Conservation (phyloP, 2,797 vertebrate genomes). For the Schizothorax lantsangensis region DNA sequence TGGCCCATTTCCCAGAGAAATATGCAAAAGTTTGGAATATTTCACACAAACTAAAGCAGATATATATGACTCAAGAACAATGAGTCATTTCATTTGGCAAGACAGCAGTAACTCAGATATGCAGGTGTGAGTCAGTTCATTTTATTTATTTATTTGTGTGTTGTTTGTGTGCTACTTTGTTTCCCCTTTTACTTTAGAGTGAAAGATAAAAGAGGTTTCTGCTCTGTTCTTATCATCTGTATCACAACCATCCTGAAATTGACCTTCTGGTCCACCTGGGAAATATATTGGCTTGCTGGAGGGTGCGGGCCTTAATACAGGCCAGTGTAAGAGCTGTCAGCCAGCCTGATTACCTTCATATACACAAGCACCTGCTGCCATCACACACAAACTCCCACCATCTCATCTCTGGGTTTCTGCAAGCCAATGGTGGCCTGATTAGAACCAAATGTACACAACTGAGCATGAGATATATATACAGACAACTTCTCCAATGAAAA, state of each 20-base stretch:
- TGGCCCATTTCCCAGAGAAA: not conserved
- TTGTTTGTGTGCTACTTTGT: slow-evolving; percentile 22
- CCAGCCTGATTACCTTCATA: slow-evolving; percentile 72
- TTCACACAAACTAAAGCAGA: not conserved
- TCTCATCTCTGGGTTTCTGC: slow-evolving; percentile 14
- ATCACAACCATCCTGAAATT: slow-evolving; percentile 65
- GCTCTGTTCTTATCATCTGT: slow-evolving; percentile 61
- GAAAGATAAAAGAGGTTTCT: slow-evolving; percentile 52
- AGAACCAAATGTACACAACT: not conserved
- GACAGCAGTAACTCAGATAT: not conserved
- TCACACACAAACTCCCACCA: slow-evolving; percentile 26
- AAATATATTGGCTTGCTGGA: slow-evolving; percentile 74
- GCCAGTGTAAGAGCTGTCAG: slow-evolving; percentile 76
- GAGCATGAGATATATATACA: not conserved
- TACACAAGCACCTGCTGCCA: slow-evolving; percentile 73
- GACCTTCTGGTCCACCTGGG: slow-evolving; percentile 63
- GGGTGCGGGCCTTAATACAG: slow-evolving; percentile 70
- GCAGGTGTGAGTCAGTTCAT: not conserved
- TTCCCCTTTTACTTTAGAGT: slow-evolving; percentile 24
- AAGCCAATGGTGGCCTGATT: slow-evolving; percentile 26
- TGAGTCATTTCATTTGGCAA: slow-evolving; percentile 6
- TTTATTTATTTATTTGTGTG: slow-evolving; percentile 9
- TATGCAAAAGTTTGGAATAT: not conserved
- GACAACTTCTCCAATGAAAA: slow-evolving; percentile 12
- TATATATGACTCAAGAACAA: slow-evolving; percentile 2